Evolutionary conservation across 2,888 invertebrate species (phyloP).

Genomic region (Scaeva pyrastri): DNA sequence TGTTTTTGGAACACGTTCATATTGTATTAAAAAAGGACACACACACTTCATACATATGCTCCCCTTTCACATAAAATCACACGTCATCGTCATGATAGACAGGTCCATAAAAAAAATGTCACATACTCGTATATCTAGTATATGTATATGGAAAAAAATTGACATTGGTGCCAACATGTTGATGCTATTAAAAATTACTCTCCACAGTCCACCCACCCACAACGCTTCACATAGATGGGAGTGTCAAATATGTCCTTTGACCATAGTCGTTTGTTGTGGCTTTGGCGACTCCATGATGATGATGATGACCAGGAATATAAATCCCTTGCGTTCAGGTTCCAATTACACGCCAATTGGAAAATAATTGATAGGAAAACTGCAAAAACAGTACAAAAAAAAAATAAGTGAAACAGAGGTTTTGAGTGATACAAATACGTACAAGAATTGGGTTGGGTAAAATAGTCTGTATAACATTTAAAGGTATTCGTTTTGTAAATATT

Average conservation of each 20-base stretch:
- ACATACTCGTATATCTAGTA: no score
- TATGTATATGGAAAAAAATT: not conserved
- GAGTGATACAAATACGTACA: not conserved
- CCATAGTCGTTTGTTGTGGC: constrained; percentile 32
- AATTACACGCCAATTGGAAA: constrained; percentile 33
- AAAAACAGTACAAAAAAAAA: not conserved
- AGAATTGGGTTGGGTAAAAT: no score
- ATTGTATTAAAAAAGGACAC: no score
- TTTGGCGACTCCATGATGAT: not conserved
- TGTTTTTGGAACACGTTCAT: not conserved
- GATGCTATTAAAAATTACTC: constrained; percentile 33
- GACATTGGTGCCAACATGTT: constrained; percentile 39
- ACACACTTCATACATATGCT: no score
- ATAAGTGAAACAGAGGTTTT: not conserved
- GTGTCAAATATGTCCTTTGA: not conserved
- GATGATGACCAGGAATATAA: constrained; percentile 4
- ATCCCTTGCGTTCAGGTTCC: not conserved
- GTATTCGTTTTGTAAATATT: no score
- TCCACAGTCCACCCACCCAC: not conserved
- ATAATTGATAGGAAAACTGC: constrained; percentile 43
- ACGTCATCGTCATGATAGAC: constrained; percentile 21
- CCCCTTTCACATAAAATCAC: constrained; percentile 2
- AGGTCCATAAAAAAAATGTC: constrained; percentile 22
- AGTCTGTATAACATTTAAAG: no score
- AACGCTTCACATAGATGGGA: not conserved